Evolutionary conservation across 2,113 vertebrate species (phyloP), one percentile per base, ranked within the genome.

Genomic region (Mirounga angustirostris): DNA sequence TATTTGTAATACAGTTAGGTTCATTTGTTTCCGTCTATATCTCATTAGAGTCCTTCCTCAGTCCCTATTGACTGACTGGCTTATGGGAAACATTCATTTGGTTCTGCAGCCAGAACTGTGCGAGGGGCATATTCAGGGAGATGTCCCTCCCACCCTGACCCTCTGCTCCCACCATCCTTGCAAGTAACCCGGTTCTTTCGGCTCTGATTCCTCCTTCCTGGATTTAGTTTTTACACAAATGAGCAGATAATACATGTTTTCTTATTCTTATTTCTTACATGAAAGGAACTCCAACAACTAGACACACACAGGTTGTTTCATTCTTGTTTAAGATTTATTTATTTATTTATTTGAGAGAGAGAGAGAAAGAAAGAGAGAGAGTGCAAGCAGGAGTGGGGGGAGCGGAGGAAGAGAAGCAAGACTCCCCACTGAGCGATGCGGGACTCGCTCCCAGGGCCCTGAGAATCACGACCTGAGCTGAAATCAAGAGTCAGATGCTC

Each of bases 91-190:
- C 59, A 14, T 26, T 50, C 8, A 2, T 24, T 30, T 50, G 52
- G 40, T 24, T 65, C 46, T 76, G 43, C 63, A 8, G 21, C 78
- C 59, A 46, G n/a, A 58, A 14, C 43, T 28, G 10, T 6, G 14
- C 28, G 1, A 46, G 76, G 50, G 46, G 36, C 13, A 5, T 15
- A 0, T 3, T 33, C 30, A 36, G 13, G 0, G 4, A 63, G 43
- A 26, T 10, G 2, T 18, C 7, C 1, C 56, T 24, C n/a, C 63
- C n/a, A 0, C 4, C 22, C n/a, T 13, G 52, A 24, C 3, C 11
- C 36, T 43, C 36, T 22, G 2, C 40, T 28, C 33, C 24, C 54
- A 43, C 59, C 33, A 15, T 28, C 21, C 16, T 54, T 30, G 0
- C 5, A 26, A 5, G n/a, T 63, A 19, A 67, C 28, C 43, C 11